Conservation (phyloP, 2,797 vertebrate species). For the Menidia menidia region DNA sequence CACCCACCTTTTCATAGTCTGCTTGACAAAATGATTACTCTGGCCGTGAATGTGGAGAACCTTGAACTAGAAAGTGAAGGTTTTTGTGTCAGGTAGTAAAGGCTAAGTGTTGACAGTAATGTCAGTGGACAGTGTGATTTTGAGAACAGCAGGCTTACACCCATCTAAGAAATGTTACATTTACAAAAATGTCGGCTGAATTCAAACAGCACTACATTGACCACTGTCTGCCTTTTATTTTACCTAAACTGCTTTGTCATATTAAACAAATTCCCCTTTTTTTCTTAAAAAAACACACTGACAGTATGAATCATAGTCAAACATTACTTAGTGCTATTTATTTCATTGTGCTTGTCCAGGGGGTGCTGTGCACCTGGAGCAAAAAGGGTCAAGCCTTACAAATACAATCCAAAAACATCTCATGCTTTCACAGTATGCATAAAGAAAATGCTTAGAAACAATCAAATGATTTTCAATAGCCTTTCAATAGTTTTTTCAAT, state of each 20-base stretch:
- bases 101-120: constrained; percentile 33
- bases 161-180: constrained; percentile 28
- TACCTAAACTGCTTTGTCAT: too few relatives aligned
- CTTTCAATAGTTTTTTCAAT: too few relatives aligned
- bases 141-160: neutral
- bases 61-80: constrained; percentile 36
- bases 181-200: neutral
- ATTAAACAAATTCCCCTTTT: too few relatives aligned
- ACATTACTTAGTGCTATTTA: neutral
- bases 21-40: constrained; percentile 37
- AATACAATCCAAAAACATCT: too few relatives aligned
- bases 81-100: constrained; percentile 33
- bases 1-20: constrained; percentile 17
- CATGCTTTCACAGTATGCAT: too few relatives aligned
- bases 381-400: neutral
- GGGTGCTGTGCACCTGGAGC: neutral
- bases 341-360: constrained; percentile 12
- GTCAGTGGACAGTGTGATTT: constrained; percentile 22
- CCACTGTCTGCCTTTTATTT: too few relatives aligned
- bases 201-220: too few relatives aligned
- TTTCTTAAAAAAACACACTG: neutral
- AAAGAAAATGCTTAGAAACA: too few relatives aligned
- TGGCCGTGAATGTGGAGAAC: constrained; percentile 26
- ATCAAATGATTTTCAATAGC: too few relatives aligned
- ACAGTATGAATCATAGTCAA: constrained; percentile 11